phyloP scores from a whole-genome alignment of 2,797 vertebrate species.

The Peromyscus nudipes region DNA sequence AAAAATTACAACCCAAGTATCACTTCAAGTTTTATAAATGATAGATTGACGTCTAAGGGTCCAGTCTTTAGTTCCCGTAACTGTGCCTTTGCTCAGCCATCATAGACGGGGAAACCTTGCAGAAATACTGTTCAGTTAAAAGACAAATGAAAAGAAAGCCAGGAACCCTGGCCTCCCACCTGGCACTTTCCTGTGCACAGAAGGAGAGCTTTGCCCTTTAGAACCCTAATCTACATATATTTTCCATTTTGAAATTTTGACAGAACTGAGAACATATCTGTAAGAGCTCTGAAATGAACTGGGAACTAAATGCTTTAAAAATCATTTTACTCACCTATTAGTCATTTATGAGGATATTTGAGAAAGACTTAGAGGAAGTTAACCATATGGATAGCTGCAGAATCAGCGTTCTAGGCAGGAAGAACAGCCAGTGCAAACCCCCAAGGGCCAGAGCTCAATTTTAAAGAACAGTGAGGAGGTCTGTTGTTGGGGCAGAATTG shows the following conservation, averaged over 20 bases:
- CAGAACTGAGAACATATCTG: not conserved
- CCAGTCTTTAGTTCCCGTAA: not conserved
- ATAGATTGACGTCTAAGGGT: not conserved
- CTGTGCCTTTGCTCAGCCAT: no score
- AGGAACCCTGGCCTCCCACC: not conserved
- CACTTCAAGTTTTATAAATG: constrained; percentile 11
- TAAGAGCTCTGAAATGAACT: constrained; percentile 16
- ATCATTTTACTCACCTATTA: not conserved
- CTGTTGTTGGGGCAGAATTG: not conserved
- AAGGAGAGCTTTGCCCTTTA: not conserved
- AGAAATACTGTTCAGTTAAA: not conserved
- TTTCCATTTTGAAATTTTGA: constrained; percentile 42
- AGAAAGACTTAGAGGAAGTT: constrained; percentile 21
- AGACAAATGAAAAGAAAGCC: not conserved
- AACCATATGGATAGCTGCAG: not conserved
- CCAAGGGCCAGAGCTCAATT: not conserved
- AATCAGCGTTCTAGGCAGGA: not conserved
- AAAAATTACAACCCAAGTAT: not conserved
- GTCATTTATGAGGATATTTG: not conserved
- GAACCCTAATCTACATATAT: not conserved
- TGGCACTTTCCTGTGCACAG: not conserved
- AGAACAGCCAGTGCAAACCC: not conserved
- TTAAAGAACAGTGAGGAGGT: not conserved
- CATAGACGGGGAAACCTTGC: not conserved
- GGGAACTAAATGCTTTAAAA: not conserved